Percentiles rank a stretch among this genome's conserved stretches.
Conservation (phyloP, 1,140 invertebrate species). For the Diabrotica undecimpunctata region DNA sequence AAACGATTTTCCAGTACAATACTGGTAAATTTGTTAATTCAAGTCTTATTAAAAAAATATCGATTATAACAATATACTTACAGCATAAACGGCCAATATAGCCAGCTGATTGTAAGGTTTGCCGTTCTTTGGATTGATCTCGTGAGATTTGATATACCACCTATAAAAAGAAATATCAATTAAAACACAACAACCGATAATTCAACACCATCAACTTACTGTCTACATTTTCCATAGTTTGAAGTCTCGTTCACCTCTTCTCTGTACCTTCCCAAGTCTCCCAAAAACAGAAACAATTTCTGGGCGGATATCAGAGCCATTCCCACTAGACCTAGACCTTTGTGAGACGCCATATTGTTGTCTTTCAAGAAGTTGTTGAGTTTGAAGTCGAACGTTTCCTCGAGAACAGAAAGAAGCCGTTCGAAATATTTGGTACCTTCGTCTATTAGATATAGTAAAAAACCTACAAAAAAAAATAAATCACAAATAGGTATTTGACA, state of each 20-base stretch:
- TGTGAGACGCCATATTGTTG: slow-evolving; percentile 53
- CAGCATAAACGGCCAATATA: slow-evolving; percentile 75
- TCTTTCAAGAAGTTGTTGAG: slow-evolving; percentile 61
- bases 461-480: slow-evolving; percentile 29
- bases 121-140: slow-evolving; percentile 92
- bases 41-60: background rate
- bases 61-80: background rate
- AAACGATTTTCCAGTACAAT: too few relatives aligned
- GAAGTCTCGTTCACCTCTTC: slow-evolving; percentile 78
- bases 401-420: slow-evolving; percentile 67
- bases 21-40: too few relatives aligned
- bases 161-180: slow-evolving; percentile 46
- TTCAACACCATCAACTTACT: slow-evolving; percentile 49
- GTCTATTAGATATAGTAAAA: slow-evolving; percentile 71
- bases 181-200: background rate
- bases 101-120: slow-evolving; percentile 92
- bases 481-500: too few relatives aligned
- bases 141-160: slow-evolving; percentile 90
- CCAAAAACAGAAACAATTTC: slow-evolving; percentile 83
- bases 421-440: slow-evolving; percentile 79
- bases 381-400: slow-evolving; percentile 71
- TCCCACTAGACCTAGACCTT: slow-evolving; percentile 64
- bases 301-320: slow-evolving; percentile 80
- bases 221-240: slow-evolving; percentile 82
- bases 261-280: slow-evolving; percentile 86